Percentiles rank a stretch among this genome's conserved stretches.
These are phyloP conservation scores for Ceraclea dissimilis DNA, from an alignment of 2,888 invertebrate species.

Conservation along the genomic window DNA sequence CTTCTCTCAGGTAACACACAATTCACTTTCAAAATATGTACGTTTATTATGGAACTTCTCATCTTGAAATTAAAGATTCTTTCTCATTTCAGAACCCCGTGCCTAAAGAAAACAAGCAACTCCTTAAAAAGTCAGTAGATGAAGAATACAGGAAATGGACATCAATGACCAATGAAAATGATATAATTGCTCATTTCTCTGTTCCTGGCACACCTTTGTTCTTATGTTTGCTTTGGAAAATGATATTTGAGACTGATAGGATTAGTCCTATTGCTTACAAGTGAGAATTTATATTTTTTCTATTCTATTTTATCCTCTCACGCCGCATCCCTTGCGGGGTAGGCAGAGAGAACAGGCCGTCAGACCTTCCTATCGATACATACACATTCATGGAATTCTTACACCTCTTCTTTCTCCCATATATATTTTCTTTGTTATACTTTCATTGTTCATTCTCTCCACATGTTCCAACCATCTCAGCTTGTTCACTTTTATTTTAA, in stretches of 20 bases:
- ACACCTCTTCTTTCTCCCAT: no score
- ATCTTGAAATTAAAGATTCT: no score
- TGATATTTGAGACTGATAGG: slow-evolving; percentile 88
- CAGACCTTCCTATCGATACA: no score
- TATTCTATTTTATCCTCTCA: neutral
- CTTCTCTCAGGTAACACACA: slow-evolving; percentile 68
- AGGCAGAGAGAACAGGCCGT: no score
- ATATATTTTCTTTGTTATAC: no score
- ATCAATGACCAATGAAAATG: slow-evolving; percentile 94
- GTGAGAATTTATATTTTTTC: slow-evolving; percentile 36
- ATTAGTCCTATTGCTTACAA: slow-evolving; percentile 94
- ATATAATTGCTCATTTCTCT: slow-evolving; percentile 92
- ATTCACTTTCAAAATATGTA: neutral
- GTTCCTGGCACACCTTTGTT: slow-evolving; percentile 89
- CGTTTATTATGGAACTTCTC: no score
- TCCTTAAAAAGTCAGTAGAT: slow-evolving; percentile 86
- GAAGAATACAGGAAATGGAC: slow-evolving; percentile 96
- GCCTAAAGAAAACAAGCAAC: slow-evolving; percentile 82
- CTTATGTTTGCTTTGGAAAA: slow-evolving; percentile 90
- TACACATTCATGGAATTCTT: no score
- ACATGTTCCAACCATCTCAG: no score
- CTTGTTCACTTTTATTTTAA: no score
- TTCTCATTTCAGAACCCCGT: slow-evolving; percentile 76
- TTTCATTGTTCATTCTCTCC: no score
- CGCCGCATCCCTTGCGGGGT: no score